phyloP scores from a whole-genome alignment of 2,888 invertebrate species.

The Elaeidobius kamerunicus region DNA sequence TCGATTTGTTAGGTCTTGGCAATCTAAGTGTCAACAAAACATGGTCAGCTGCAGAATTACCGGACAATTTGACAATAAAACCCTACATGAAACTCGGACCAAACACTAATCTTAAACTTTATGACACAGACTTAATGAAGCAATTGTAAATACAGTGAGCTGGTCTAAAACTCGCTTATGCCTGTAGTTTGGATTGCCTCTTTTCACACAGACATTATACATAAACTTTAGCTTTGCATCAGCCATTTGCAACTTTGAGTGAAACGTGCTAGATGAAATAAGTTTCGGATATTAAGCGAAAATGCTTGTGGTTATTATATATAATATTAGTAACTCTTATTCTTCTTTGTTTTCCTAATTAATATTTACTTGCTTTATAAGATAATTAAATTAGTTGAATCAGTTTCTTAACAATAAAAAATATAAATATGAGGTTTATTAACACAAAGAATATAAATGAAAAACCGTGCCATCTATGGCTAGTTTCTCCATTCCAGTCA shows the following conservation, averaged over 20 bases:
- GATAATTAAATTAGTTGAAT: too few relatives aligned
- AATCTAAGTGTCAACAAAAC: conserved; percentile 15
- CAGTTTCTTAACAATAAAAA: too few relatives aligned
- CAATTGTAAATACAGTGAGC: conserved; percentile 26
- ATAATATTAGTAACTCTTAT: not conserved
- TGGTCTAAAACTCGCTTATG: conserved; percentile 28
- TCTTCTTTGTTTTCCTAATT: not conserved
- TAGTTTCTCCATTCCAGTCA: too few relatives aligned
- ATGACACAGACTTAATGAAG: conserved; percentile 30
- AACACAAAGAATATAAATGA: too few relatives aligned
- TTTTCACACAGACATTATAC: conserved; percentile 28
- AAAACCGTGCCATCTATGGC: too few relatives aligned
- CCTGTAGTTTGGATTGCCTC: conserved; percentile 28
- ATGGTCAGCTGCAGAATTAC: conserved; percentile 17
- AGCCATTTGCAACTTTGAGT: conserved; percentile 24
- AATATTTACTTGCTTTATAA: too few relatives aligned
- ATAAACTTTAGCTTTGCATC: conserved; percentile 27
- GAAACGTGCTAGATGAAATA: conserved; percentile 14
- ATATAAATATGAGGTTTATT: too few relatives aligned
- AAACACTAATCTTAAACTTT: conserved; percentile 31
- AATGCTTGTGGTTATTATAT: conserved; percentile 2
- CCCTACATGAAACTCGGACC: conserved; percentile 23
- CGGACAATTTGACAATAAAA: conserved; percentile 26
- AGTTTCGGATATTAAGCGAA: conserved; percentile 22
- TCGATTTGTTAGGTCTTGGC: too few relatives aligned